Conservation (phyloP, 2,888 invertebrate genomes). For the Mamestra brassicae region DNA sequence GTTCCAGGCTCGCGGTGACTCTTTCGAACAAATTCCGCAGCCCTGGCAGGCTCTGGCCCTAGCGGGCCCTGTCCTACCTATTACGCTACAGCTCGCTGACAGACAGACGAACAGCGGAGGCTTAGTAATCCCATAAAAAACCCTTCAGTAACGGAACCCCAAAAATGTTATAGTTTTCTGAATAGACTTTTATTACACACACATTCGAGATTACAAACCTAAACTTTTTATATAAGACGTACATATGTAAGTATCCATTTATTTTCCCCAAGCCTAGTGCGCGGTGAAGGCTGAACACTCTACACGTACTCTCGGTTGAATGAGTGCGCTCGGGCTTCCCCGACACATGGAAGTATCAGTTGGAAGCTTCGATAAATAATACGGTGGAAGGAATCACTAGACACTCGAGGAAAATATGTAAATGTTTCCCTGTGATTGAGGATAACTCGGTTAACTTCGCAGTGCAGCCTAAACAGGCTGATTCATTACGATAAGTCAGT, state of each 20-base stretch:
- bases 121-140: no score
- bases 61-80: no score
- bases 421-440: background rate
- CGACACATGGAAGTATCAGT: constrained; percentile 6
- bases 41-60: no score
- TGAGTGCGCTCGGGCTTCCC: constrained; percentile 29
- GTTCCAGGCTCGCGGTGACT: no score
- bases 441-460: constrained; percentile 6
- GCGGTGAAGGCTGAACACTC: constrained; percentile 21
- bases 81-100: no score
- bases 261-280: background rate
- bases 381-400: background rate
- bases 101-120: no score
- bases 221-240: no score
- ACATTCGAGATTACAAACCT: no score
- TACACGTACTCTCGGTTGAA: background rate
- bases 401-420: constrained; percentile 29
- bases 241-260: background rate
- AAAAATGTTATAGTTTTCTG: no score
- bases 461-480: background rate
- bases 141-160: no score
- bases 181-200: no score
- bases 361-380: background rate
- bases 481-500: background rate
- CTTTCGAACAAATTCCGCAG: no score